A percentile compares a stretch with the other conserved stretches of the same genome.
These are phyloP conservation scores for Oophaga pumilio DNA, from an alignment of 2,113 vertebrate genomes.

Conservation along the genomic window DNA sequence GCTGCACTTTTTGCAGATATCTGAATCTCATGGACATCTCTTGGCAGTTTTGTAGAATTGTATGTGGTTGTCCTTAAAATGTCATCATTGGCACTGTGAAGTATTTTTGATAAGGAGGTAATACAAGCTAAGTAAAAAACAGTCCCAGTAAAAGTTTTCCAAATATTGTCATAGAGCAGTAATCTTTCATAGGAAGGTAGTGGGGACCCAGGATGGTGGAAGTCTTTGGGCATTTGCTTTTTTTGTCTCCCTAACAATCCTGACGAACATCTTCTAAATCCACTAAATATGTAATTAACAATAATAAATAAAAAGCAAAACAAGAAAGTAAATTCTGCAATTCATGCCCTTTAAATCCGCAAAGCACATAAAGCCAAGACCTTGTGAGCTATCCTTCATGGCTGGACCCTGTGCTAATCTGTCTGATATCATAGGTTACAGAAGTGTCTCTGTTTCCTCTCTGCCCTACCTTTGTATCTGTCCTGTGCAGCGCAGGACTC, in stretches of 20 bases:
- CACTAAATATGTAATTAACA: neutral
- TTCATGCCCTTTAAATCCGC: slow-evolving; percentile 3
- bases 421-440: slow-evolving; percentile 62
- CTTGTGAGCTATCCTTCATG: neutral
- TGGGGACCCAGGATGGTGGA: neutral
- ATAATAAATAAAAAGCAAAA: neutral
- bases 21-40: no score
- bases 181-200: neutral
- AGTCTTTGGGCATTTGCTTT: neutral
- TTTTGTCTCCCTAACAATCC: no score
- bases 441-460: slow-evolving; percentile 76
- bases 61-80: no score
- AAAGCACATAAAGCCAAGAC: neutral
- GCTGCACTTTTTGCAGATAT: no score
- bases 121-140: neutral
- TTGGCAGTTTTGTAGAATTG: no score
- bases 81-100: no score
- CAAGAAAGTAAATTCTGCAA: neutral
- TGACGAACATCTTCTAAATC: neutral
- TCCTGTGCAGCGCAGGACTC: slow-evolving; percentile 74
- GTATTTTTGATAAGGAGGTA: neutral
- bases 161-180: neutral
- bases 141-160: neutral
- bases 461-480: slow-evolving; percentile 88
- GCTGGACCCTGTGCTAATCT: slow-evolving; percentile 7